phyloP scores from a whole-genome alignment of 2,888 invertebrate species.

The Papilio demoleus region DNA sequence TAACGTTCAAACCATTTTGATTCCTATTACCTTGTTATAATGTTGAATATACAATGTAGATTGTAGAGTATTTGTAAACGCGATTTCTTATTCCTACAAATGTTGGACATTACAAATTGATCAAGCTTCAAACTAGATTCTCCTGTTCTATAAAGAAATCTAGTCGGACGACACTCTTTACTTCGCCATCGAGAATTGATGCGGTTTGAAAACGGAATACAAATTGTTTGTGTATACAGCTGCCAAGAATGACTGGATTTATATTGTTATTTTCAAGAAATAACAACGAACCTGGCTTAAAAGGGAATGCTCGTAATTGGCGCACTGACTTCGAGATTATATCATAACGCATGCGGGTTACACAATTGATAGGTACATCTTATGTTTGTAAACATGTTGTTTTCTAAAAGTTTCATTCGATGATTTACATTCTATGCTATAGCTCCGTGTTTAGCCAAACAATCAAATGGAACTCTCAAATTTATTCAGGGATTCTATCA shows the following conservation, averaged over 20 bases:
- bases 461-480: too few relatives aligned
- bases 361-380: background rate
- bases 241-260: constrained; percentile 26
- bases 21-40: background rate
- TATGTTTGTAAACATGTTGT: constrained; percentile 4
- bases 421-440: too few relatives aligned
- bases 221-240: constrained; percentile 22
- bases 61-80: constrained; percentile 15
- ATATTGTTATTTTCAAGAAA: constrained; percentile 32
- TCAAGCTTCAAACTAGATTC: constrained; percentile 38
- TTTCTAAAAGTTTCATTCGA: background rate
- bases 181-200: constrained; percentile 33
- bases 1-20: background rate
- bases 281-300: constrained; percentile 28
- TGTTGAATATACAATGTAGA: background rate
- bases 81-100: constrained; percentile 27
- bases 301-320: constrained; percentile 27
- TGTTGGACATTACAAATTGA: constrained; percentile 40
- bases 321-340: constrained; percentile 18
- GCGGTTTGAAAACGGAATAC: constrained; percentile 29
- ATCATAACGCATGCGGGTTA: constrained; percentile 15
- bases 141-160: constrained; percentile 40
- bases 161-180: constrained; percentile 31
- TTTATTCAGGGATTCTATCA: too few relatives aligned
- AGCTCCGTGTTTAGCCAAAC: too few relatives aligned